Percentiles rank a stretch among this genome's conserved stretches.
phyloP scores from a whole-genome alignment of 2,888 invertebrate species.

The Pollenia amentaria region DNA sequence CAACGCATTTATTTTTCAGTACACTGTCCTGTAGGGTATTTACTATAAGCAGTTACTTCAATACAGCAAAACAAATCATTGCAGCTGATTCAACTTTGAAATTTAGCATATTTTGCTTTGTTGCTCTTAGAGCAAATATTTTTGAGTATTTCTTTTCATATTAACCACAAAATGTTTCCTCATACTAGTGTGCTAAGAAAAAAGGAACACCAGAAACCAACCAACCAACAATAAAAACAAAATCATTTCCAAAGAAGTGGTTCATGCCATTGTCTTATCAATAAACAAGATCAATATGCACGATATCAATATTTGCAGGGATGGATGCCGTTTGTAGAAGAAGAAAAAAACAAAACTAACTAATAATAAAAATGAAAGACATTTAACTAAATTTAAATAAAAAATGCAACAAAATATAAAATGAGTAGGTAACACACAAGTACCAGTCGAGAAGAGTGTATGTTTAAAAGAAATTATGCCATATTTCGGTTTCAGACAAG shows the following conservation, averaged over 20 bases:
- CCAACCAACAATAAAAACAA: constrained; percentile 63
- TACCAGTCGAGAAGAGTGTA: neutral
- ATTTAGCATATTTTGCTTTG: constrained; percentile 65
- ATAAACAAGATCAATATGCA: constrained; percentile 84
- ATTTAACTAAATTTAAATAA: constrained; percentile 62
- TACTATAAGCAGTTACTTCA: neutral
- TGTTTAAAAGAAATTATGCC: constrained; percentile 40
- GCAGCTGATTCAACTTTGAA: constrained; percentile 68
- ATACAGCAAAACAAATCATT: constrained; percentile 13
- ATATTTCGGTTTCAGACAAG: constrained; percentile 37
- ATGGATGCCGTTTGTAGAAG: constrained; percentile 70
- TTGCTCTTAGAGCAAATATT: constrained; percentile 62
- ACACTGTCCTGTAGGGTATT: constrained; percentile 33
- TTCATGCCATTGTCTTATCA: constrained; percentile 83
- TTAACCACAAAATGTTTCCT: constrained; percentile 49
- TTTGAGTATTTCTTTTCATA: constrained; percentile 70
- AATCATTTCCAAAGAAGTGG: constrained; percentile 83
- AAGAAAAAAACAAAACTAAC: constrained; percentile 13
- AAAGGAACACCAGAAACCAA: constrained; percentile 25
- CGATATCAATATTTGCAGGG: constrained; percentile 83
- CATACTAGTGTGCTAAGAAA: constrained; percentile 26
- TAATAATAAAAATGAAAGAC: constrained; percentile 43
- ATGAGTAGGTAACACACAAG: neutral
- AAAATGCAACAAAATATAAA: constrained; percentile 40
- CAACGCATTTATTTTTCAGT: no score